Evolutionary conservation across 2,113 vertebrate genomes (phyloP).

Genomic region (Heterotis niloticus): DNA sequence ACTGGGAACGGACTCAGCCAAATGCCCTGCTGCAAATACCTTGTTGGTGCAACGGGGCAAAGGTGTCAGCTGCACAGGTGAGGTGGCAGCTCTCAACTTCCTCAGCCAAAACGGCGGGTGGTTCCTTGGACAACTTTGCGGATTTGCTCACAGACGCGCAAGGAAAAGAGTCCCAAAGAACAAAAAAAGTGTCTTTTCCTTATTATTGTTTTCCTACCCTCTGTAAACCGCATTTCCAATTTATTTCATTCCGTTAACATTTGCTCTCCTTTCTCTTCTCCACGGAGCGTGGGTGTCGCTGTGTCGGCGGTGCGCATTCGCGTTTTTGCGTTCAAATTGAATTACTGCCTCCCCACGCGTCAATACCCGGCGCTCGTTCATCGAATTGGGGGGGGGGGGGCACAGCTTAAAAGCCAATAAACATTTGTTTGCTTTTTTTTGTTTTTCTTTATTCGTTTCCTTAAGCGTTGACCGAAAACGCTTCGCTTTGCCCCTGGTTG

Average conservation of each 20-base stretch:
- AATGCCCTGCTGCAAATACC: no score
- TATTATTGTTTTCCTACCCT: not conserved
- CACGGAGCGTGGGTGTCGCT: slow-evolving; percentile 37
- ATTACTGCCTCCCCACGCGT: slow-evolving; percentile 44
- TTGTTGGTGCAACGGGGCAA: no score
- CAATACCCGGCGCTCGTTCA: slow-evolving; percentile 41
- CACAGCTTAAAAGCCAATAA: slow-evolving; percentile 53
- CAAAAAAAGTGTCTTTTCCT: slow-evolving; percentile 20
- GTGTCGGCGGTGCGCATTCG: slow-evolving; percentile 35
- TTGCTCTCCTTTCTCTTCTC: slow-evolving; percentile 30
- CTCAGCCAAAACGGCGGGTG: no score
- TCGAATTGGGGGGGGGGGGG: slow-evolving; percentile 47
- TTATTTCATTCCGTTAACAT: slow-evolving; percentile 38
- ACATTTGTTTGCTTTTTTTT: slow-evolving; percentile 50
- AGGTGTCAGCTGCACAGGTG: no score
- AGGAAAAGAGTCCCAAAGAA: slow-evolving; percentile 9
- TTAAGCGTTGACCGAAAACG: slow-evolving; percentile 35
- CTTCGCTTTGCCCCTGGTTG: slow-evolving; percentile 36
- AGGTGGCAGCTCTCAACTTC: no score
- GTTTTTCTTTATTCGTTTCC: slow-evolving; percentile 48
- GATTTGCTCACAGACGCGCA: not conserved
- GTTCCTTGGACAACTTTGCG: no score
- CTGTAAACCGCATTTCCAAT: slow-evolving; percentile 27
- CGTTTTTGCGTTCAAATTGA: slow-evolving; percentile 47
- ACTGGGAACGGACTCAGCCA: no score